Conservation (phyloP, 2,888 invertebrate species). For the Melanostoma mellinum region DNA sequence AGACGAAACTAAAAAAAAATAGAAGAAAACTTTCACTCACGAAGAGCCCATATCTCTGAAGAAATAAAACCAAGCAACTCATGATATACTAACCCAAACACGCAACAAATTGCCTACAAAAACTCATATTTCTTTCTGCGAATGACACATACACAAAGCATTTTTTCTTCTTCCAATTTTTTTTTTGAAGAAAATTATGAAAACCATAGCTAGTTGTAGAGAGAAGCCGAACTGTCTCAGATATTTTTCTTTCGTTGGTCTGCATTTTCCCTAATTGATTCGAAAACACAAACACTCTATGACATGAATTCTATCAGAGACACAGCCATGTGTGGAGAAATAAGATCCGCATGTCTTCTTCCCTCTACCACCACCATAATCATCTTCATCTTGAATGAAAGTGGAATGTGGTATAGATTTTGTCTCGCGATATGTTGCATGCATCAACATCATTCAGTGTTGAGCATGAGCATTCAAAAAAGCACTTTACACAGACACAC, state of each 20-base stretch:
- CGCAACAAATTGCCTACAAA: conserved; percentile 20
- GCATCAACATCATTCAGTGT: conserved; percentile 40
- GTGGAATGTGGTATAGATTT: conserved; percentile 44
- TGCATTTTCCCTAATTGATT: conserved; percentile 36
- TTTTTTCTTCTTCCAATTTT: too few species aligned
- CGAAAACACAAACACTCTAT: conserved; percentile 11
- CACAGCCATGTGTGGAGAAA: conserved; percentile 6
- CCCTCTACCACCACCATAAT: neutral
- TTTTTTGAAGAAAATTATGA: conserved; percentile 6
- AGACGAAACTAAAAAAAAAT: neutral
- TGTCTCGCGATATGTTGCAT: conserved; percentile 35
- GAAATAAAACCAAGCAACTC: conserved; percentile 1
- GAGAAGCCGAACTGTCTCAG: too few species aligned
- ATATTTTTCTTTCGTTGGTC: neutral
- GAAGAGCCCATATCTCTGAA: neutral
- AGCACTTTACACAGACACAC: neutral
- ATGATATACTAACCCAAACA: conserved; percentile 13
- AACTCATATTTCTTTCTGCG: conserved; percentile 32
- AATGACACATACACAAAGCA: conserved; percentile 14
- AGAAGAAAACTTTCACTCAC: conserved; percentile 50
- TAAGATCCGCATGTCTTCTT: conserved; percentile 16
- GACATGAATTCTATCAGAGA: conserved; percentile 11
- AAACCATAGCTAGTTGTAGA: conserved; percentile 5
- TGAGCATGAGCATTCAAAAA: conserved; percentile 1
- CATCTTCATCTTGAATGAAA: conserved; percentile 36